A percentile compares a stretch with the other conserved stretches of the same genome.
phyloP scores from a whole-genome alignment of 1,140 invertebrate species.

The Drosophila punjabiensis region DNA sequence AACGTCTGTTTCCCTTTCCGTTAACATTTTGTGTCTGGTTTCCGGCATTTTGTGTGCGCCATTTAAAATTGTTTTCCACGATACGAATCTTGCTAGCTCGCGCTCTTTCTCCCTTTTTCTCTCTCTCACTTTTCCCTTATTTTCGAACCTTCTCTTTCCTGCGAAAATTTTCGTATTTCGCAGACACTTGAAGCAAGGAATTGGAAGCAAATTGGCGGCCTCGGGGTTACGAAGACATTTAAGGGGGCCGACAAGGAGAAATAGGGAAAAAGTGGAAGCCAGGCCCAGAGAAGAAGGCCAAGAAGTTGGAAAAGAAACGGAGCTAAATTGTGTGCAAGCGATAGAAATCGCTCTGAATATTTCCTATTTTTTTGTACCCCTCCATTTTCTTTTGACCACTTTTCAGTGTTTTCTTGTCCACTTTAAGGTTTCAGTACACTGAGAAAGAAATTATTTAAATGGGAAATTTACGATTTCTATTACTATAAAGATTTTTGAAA shows the following conservation, averaged over 20 bases:
- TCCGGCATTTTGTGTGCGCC: slow-evolving; percentile 80
- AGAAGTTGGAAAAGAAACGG: slow-evolving; percentile 39
- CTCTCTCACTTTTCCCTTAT: not conserved
- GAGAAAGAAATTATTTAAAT: not conserved
- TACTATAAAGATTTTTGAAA: too few species aligned
- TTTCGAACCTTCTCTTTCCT: slow-evolving; percentile 3
- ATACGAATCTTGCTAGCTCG: slow-evolving; percentile 70
- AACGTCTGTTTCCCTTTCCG: slow-evolving; percentile 77
- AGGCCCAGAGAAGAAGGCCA: slow-evolving; percentile 18
- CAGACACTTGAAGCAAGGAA: slow-evolving; percentile 72
- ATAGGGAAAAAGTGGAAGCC: slow-evolving; percentile 24
- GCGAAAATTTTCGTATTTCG: slow-evolving; percentile 41
- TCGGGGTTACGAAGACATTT: slow-evolving; percentile 56
- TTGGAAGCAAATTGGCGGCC: slow-evolving; percentile 78
- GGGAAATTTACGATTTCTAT: not conserved
- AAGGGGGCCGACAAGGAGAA: slow-evolving; percentile 45
- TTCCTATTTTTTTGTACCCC: slow-evolving; percentile 3
- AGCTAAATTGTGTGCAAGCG: slow-evolving; percentile 53
- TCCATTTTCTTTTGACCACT: slow-evolving; percentile 29
- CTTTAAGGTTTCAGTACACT: not conserved
- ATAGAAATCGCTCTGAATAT: slow-evolving; percentile 39
- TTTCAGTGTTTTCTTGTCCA: slow-evolving; percentile 33
- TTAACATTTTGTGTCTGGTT: slow-evolving; percentile 82
- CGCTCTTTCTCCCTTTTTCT: slow-evolving; percentile 8
- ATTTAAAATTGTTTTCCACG: slow-evolving; percentile 80